Percentiles rank a stretch among this genome's conserved stretches.
These are phyloP conservation scores for Tigriopus californicus DNA, from an alignment of 2,888 invertebrate species.

Conservation along the genomic window DNA sequence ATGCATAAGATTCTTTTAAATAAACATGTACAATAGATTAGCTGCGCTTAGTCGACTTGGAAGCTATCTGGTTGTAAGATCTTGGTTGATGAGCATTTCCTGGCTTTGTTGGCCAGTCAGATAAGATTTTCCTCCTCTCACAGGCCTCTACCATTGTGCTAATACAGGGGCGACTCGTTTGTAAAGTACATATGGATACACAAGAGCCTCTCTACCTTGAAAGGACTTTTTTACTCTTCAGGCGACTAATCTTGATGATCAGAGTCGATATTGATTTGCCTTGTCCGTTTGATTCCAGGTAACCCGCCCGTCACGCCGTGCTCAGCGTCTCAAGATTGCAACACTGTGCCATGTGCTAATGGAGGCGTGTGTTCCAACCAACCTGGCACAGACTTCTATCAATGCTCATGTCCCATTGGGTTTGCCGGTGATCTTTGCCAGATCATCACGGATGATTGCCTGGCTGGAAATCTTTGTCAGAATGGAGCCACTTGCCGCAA, in stretches of 20 bases:
- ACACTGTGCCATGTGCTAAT: constrained; percentile 49
- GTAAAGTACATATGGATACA: no score
- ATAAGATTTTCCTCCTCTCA: no score
- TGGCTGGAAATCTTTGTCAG: constrained; percentile 18
- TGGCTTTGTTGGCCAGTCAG: no score
- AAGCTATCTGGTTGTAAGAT: no score
- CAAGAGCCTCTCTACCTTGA: no score
- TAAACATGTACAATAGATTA: no score
- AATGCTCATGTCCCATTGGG: constrained; percentile 29
- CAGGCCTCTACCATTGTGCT: no score
- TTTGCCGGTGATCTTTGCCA: constrained; percentile 37
- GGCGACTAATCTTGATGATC: background rate
- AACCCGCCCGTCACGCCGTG: background rate
- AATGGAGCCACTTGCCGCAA: constrained; percentile 27
- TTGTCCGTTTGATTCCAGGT: background rate
- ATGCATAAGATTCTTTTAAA: no score
- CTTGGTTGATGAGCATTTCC: no score
- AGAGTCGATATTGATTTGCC: background rate
- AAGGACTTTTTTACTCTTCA: background rate
- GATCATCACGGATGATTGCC: constrained; percentile 29
- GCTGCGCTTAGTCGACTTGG: no score
- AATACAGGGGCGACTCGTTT: no score
- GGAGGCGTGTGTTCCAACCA: constrained; percentile 47
- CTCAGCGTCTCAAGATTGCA: constrained; percentile 32
- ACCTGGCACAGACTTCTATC: constrained; percentile 12